A percentile compares a stretch with the other conserved stretches of the same genome.
Conservation (phyloP, 2,797 vertebrate species). For the Fratercula arctica region DNA sequence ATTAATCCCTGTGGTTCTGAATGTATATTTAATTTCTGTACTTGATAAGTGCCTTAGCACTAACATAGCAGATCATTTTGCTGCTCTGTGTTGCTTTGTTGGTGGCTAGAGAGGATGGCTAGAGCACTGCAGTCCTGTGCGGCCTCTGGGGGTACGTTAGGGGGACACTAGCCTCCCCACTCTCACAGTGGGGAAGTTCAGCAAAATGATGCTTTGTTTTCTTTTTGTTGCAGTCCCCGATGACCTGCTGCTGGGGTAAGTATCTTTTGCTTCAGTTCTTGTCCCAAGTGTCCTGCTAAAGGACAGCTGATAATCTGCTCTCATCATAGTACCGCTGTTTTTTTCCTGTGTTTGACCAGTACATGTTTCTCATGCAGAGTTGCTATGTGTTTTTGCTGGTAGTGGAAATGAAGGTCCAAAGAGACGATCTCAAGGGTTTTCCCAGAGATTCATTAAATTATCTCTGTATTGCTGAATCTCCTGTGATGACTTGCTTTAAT, state of each 20-base stretch:
- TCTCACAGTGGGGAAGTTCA: not conserved
- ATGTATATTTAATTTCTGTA: not conserved
- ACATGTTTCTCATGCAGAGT: not conserved
- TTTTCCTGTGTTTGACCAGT: not conserved
- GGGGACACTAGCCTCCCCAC: not conserved
- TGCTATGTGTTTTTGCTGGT: not conserved
- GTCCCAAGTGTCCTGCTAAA: not conserved
- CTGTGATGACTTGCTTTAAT: not conserved
- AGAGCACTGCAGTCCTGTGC: not conserved
- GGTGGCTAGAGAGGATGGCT: not conserved
- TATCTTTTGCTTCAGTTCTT: slow-evolving; percentile 47
- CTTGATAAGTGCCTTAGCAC: not conserved
- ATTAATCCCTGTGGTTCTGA: not conserved
- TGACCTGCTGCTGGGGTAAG: slow-evolving; percentile 92
- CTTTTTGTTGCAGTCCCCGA: slow-evolving; percentile 87
- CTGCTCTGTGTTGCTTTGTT: not conserved
- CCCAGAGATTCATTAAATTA: not conserved
- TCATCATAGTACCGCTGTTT: not conserved
- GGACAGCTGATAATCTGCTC: not conserved
- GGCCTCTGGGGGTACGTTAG: not conserved
- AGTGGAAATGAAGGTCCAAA: not conserved
- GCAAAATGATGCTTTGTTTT: not conserved
- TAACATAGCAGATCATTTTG: not conserved
- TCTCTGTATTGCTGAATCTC: not conserved
- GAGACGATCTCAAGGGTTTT: not conserved